Evolutionary conservation across 1,140 invertebrate species (phyloP).

Genomic region (Subanguina moxae): DNA sequence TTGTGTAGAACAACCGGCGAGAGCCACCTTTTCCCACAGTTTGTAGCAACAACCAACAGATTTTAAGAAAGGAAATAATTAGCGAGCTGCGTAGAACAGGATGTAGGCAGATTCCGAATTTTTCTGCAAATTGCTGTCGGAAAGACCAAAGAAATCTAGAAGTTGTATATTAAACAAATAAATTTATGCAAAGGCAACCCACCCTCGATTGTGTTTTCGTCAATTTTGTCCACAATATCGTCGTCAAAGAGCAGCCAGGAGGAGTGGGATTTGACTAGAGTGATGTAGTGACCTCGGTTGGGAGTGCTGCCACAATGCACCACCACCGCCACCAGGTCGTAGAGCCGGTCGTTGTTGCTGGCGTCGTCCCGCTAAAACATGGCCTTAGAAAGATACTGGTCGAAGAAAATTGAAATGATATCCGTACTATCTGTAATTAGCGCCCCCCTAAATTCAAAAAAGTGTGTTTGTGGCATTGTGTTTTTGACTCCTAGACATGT

Average conservation of each 20-base stretch:
- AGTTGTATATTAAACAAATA: slow-evolving; percentile 88
- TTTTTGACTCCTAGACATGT: too few species aligned
- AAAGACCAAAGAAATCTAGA: slow-evolving; percentile 97
- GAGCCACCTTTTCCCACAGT: too few species aligned
- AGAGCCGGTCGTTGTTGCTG: slow-evolving; percentile 81
- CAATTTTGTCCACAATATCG: slow-evolving; percentile 95
- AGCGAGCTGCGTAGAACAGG: slow-evolving; percentile 80
- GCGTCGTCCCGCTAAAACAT: slow-evolving; percentile 17
- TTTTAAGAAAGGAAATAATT: too few species aligned
- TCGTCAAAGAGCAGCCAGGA: slow-evolving; percentile 99
- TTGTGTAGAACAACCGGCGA: too few species aligned
- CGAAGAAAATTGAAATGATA: too few species aligned
- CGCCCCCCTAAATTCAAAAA: too few species aligned
- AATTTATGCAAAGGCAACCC: not conserved
- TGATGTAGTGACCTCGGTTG: slow-evolving; percentile 98
- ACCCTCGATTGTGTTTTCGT: not conserved
- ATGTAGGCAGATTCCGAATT: slow-evolving; percentile 99
- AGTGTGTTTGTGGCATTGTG: too few species aligned
- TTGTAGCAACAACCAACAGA: too few species aligned
- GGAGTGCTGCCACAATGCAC: slow-evolving; percentile 98
- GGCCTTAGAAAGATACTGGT: too few species aligned
- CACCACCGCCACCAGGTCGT: slow-evolving; percentile 95
- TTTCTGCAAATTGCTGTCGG: slow-evolving; percentile 71
- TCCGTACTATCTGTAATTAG: too few species aligned
- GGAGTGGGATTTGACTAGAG: slow-evolving; percentile 96